These are phyloP conservation scores for Hylyphantes graminicola DNA, from an alignment of 1,140 invertebrate species.

Conservation along the genomic window DNA sequence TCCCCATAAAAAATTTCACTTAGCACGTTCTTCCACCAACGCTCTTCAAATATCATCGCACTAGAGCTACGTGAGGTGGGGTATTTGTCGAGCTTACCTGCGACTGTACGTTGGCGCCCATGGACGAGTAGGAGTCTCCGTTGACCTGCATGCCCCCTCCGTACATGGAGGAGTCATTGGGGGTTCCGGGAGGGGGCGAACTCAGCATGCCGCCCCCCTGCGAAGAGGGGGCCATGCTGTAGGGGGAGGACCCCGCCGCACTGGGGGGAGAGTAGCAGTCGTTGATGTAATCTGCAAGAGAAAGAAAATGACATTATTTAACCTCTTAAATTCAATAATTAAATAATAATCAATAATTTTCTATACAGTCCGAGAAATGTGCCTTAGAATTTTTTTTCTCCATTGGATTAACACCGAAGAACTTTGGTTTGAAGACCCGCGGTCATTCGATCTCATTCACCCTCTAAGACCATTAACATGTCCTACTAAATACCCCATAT, in stretches of 20 bases:
- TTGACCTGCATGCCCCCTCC: constrained; percentile 85
- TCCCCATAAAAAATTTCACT: no score
- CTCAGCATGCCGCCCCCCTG: constrained; percentile 93
- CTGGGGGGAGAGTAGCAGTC: constrained; percentile 56
- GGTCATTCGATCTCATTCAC: no score
- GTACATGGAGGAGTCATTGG: constrained; percentile 88
- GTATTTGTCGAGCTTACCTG: constrained; percentile 62
- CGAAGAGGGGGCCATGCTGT: constrained; percentile 85
- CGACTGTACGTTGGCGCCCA: constrained; percentile 65
- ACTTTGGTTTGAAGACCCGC: no score
- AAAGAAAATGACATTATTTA: no score
- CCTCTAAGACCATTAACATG: no score
- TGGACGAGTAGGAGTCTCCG: constrained; percentile 69
- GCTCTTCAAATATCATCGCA: background rate
- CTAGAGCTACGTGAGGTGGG: background rate
- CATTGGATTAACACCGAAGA: no score
- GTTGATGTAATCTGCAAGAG: constrained; percentile 53
- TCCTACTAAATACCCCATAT: no score
- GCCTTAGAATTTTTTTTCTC: no score
- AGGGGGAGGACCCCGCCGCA: constrained; percentile 84
- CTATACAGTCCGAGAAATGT: no score
- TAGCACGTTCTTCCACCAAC: no score
- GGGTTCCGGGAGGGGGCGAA: constrained; percentile 75
- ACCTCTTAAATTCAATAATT: no score
- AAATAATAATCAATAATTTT: no score